Evolutionary conservation across 2,888 invertebrate genomes (phyloP), one percentile per base, ranked within the genome.

Genomic region (Drosophila parthenogenetica): DNA sequence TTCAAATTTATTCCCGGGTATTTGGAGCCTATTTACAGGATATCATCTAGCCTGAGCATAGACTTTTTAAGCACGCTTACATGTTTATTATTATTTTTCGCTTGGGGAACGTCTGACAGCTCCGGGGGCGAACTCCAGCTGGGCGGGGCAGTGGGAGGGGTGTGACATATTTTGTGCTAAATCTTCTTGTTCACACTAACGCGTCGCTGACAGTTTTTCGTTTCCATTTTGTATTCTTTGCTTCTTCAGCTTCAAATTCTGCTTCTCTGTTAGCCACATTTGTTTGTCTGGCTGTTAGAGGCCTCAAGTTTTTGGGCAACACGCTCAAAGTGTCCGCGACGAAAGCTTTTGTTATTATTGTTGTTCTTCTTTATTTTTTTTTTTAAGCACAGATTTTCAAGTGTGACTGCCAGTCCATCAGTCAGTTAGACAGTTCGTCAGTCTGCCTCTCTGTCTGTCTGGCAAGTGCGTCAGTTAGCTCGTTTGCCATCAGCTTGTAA

Each of bases 121-220:
- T 60, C 16, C 13, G 37, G 22, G 17, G 25, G 50, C 39, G 60
- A 55, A 54, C 37, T 48, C 48, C 50, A 64, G 42, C 10, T 5
- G 45, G 58, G 42, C 46, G 19, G 11, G 40, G 25, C n/a, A 32
- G 17, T 17, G 65, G 46, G 69, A 11, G 25, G 51, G 61, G 59
- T 29, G 57, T 69, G 66, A 81, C 69, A 85, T 87, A 77, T 87
- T 84, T 82, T 81, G 75, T 79, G 77, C 69, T 81, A 85, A 87
- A 81, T 85, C 87, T 82, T 84, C 77, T 81, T 81, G 83, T 85
- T 85, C 82, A 85, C 86, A 83, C 87, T 77, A 85, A 85, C 83
- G 79, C 85, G 69, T 48, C 54, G 81, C 79, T 81, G 87, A 81
- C 87, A 87, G 86, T 81, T 81, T 48, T 67, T 77, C 70, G 77